Base-by-base conservation (phyloP, 1,140 invertebrate species). In the Lepidostoma basale region DNA sequence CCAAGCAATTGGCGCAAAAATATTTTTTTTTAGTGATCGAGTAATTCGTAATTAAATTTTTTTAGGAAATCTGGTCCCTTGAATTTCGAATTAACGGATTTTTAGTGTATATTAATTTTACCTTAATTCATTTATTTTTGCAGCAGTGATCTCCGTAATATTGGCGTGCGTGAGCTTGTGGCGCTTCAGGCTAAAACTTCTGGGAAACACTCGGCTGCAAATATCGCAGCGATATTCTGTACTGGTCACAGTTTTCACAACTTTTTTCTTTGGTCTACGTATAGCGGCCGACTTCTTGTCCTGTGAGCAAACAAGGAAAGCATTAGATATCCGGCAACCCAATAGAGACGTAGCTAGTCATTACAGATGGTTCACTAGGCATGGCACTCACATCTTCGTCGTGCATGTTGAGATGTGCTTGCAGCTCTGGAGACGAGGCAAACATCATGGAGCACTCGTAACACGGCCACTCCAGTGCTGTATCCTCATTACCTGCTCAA, bases 131-230 rank as follows among this genome's bases (percentile, higher is more conserved):
- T n/a, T n/a, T n/a, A n/a, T n/a, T n/a, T n/a, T n/a, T n/a, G n/a
- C n/a, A n/a, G n/a, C n/a, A n/a, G n/a, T n/a, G n/a, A n/a, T n/a
- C n/a, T n/a, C n/a, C n/a, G n/a, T n/a, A n/a, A n/a, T n/a, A n/a
- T n/a, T n/a, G n/a, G n/a, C 54, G 40, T 59, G 54, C 2, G 54
- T 59, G 20, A 39, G 76, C 78, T 87, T 87, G 76, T 93, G 91
- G 60, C 85, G 85, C 76, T 90, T 79, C 26, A 79, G 75, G 52
- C 62, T 56, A 62, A 52, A 58, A 69, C 76, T 90, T 90, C 74
- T 88, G 87, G 76, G 90, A 91, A 69, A 86, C 76, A 3, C 80
- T 78, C 76, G 87, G 90, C 76, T 90, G 88, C 74, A 83, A 83
- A 14, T 76, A 83, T 71, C 77, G 85, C 64, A 73, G 77, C 39